Evolutionary conservation across 2,888 invertebrate species (phyloP), one percentile per base, ranked within the genome.

Genomic region (Trisateles emortualis): DNA sequence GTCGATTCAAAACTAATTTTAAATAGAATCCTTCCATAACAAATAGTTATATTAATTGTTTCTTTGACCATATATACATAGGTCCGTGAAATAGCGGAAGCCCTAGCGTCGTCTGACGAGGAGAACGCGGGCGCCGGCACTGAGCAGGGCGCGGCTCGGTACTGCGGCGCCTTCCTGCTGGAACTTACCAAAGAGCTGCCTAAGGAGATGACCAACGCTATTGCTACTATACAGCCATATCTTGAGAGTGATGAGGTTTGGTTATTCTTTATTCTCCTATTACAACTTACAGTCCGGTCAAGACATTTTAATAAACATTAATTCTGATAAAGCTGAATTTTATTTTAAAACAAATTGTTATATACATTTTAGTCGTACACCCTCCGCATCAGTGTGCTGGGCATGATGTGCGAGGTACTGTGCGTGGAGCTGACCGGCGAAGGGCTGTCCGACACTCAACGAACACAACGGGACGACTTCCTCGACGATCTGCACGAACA

Each of bases 401-500:
- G 96, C 59, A 96, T 98, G 67, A 95, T 98, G 91, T 96, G 96
- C 29, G 96, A 97, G 81, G 95, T 98, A 10, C 88, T 98, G 14
- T 88, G 95, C 11, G 93, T 94, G 41, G 95, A 96, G 68, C 90
- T 98, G 3, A 95, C 95, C 6, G 95, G 95, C 24, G 96, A 97
- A 71, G 94, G 95, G 1, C 87, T 97, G 22, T 89, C 94, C 14
- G 94, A 95, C 26, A 95, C 95, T 55, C 93, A 95, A 68, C 95
- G 95, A 63, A 88, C 93, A 38, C 94, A 94, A 39, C 93, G 98
- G 1, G 96, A 98, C 79, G 95, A 96, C 70, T 96, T 98, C 74
- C 93, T 99, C 2, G 95, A 96, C 48, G 94, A 95, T 77, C 86
- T 99, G 11, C 93, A 96, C 74, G 96, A 97, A 33, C 98, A 99